phyloP scores from a whole-genome alignment of 2,888 invertebrate genomes.

The Eumerus sabulonum region DNA sequence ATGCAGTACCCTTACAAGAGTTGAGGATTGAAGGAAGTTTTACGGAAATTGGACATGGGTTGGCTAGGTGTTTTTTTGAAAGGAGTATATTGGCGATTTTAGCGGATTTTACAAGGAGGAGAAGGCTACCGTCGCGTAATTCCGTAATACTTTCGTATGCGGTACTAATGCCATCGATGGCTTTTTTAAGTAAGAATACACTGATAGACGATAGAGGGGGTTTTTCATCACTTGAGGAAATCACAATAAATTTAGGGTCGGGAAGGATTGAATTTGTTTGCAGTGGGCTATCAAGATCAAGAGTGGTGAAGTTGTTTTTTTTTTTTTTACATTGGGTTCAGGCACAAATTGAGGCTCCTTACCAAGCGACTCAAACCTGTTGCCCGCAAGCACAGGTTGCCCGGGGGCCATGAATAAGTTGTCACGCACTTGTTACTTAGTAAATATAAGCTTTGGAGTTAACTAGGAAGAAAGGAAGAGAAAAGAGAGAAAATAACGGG shows the following conservation, averaged over 20 bases:
- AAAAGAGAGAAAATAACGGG: no score
- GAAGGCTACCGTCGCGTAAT: conserved; percentile 9
- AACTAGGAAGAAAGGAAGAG: no score
- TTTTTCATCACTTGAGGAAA: no score
- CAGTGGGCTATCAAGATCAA: no score
- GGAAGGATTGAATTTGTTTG: neutral
- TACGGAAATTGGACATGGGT: conserved; percentile 13
- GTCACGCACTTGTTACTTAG: no score
- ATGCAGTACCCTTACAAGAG: conserved; percentile 7
- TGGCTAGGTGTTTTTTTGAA: neutral
- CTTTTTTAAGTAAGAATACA: conserved; percentile 10
- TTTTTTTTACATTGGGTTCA: no score
- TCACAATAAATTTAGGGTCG: conserved; percentile 1
- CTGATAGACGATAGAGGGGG: neutral
- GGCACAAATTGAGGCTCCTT: no score
- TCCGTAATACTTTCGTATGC: conserved; percentile 7
- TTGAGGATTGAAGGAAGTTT: conserved; percentile 1
- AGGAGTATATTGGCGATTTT: conserved; percentile 1
- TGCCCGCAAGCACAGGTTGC: no score
- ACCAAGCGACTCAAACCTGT: no score
- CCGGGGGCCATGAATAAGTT: no score
- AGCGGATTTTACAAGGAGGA: conserved; percentile 1
- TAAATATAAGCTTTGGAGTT: no score
- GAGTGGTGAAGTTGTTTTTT: no score
- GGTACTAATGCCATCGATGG: conserved; percentile 4